Base-by-base conservation (phyloP, 2,888 invertebrate species). In the Xylophagus ater region DNA sequence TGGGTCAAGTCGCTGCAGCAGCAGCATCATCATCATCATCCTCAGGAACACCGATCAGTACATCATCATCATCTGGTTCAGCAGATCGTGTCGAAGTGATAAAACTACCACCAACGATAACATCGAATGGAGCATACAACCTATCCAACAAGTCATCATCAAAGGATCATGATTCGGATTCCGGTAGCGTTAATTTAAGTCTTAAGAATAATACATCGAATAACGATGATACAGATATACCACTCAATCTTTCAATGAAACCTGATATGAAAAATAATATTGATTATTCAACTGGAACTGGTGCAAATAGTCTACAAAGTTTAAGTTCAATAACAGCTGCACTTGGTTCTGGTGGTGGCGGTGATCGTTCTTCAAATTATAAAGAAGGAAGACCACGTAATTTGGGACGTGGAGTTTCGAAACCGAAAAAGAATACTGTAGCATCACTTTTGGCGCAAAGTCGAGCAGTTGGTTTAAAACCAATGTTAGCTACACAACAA, bases 391-490 rank as follows among this genome's bases (percentile, higher is more conserved):
- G 87, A 21, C 86, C 87, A 1, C 72, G 87, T 8, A 87, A 88
- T 65, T 70, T 88, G 18, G 88, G 88, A 17, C 73, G 87, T 5
- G 88, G 88, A 0, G 85, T 87, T 15, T 86, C 86, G 53, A 87
- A 87, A 60, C 88, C 88, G 45, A 89, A 89, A 72, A 89, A 89
- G 70, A 89, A 89, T 60, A 89, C 89, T 0, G 89, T 89, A 2
- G 89, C 89, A 1, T 88, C 88, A 3, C 66, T 89, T 35, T 65
- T 89, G 48, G 88, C 88, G 1, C 88, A 88, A 66, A 86, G 86
- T 56, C 67, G 89, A 42, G 88, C 87, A 4, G 71, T 87, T 24
- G 86, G 85, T 1, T 73, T 84, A 5, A 74, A 84, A 53, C 84
- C 84, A 7, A 80, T 82, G 55, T 60, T 85, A 33, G 81, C 83